Evolutionary conservation across 2,888 invertebrate genomes (phyloP).

Genomic region (Caradrina kadenii): DNA sequence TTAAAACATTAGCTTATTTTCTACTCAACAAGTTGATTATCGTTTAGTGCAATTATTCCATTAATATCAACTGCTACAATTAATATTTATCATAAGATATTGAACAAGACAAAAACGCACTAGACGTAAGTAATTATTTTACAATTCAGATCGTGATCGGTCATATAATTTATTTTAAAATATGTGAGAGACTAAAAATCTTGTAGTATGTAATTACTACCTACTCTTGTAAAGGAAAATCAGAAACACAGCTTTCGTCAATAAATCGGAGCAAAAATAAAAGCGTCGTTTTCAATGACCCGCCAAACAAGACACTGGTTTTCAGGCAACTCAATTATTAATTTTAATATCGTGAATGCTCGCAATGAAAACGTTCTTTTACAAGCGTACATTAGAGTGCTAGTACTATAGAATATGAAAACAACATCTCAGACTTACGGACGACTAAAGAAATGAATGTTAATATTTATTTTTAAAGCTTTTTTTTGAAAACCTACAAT

Average conservation of each 20-base stretch:
- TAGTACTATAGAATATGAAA: background rate
- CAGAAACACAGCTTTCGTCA: constrained; percentile 13
- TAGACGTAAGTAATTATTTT: constrained; percentile 12
- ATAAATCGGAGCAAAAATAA: constrained; percentile 33
- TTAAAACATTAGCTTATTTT: background rate
- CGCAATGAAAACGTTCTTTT: too few species aligned
- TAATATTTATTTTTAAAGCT: background rate
- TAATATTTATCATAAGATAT: background rate
- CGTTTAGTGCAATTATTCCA: background rate
- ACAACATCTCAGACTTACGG: background rate
- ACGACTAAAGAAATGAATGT: background rate
- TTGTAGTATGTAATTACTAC: constrained; percentile 29
- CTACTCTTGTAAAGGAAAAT: constrained; percentile 15
- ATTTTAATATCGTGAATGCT: constrained; percentile 13
- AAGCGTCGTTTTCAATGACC: constrained; percentile 43
- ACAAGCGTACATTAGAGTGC: too few species aligned
- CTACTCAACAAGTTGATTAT: too few species aligned
- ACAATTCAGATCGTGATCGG: constrained; percentile 28
- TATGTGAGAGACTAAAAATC: constrained; percentile 6
- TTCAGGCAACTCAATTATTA: constrained; percentile 22
- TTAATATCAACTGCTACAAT: background rate
- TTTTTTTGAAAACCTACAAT: too few species aligned
- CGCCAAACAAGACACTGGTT: constrained; percentile 28
- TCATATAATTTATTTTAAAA: constrained; percentile 28
- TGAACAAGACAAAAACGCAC: background rate